Base-by-base conservation (phyloP, 2,888 invertebrate species). In the Ischnura elegans region DNA sequence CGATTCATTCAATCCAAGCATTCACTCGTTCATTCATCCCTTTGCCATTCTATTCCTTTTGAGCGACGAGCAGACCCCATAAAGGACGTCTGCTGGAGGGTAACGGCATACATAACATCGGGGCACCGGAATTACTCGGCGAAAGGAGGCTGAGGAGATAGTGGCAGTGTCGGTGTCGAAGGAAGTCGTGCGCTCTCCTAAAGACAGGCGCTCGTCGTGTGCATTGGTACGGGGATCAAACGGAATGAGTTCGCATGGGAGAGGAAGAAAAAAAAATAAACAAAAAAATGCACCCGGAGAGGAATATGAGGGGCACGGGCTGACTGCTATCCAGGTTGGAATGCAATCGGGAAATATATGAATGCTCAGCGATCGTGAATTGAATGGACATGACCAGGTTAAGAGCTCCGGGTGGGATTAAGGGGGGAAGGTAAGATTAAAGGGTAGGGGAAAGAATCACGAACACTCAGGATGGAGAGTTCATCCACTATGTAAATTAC, bases 21-120 rank as follows among this genome's bases (percentile, higher is more conserved):
- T 61, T 61, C 51, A 51, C 19, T 51, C 61, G n/a, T 61, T 61
- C 76, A 76, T 76, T 76, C 76, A 76, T 76, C 76, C 29, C 36
- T 36, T 76, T 76, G 25, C 76, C 76, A 76, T 76, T 76, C 76
- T 36, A 76, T 76, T 61, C 76, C 76, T 10, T 76, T 76, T 76
- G 76, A 76, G 76, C 36, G 25, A 76, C 76, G 76, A 76, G 29
- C n/a, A n/a, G n/a, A n/a, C 76, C 76, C 76, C 76, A 76, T 76
- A 76, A 76, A 76, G 76, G 76, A 76, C 76, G 76, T 16, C 51
- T 51, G 16, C 51, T n/a, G 76, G 76, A 36, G 76, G 76, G 76
- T 76, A 76, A 76, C 76, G 76, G 76, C 76, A 76, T 76, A 76
- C 76, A 76, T 76, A 76, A 76, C 76, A 76, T 76, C 76, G 76